Percentiles rank a stretch among this genome's conserved stretches.
These are phyloP conservation scores for Rhinophrynus dorsalis DNA, from an alignment of 2,797 vertebrate species.

Conservation along the genomic window DNA sequence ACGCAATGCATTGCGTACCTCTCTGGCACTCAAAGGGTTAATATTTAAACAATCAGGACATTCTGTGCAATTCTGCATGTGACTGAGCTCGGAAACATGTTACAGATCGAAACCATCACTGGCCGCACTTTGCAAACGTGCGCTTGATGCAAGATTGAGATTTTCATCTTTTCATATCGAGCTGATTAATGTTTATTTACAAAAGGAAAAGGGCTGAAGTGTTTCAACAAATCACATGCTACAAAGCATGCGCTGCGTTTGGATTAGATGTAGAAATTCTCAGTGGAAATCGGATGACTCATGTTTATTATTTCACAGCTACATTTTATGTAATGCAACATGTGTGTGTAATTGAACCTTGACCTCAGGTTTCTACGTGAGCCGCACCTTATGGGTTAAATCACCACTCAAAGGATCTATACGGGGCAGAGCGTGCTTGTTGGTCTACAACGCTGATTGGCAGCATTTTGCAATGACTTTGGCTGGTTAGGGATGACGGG, in stretches of 20 bases:
- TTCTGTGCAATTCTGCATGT: not conserved
- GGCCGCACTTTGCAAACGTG: not conserved
- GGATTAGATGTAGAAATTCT: conserved; percentile 37
- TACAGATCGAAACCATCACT: conserved; percentile 13
- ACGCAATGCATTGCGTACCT: no score
- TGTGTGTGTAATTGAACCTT: conserved; percentile 43
- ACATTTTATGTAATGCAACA: conserved; percentile 39
- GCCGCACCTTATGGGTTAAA: conserved; percentile 36
- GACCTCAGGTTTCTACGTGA: conserved; percentile 30
- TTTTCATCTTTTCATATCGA: conserved; percentile 34
- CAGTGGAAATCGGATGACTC: conserved; percentile 44
- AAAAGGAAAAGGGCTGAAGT: conserved; percentile 37
- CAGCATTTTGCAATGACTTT: no score
- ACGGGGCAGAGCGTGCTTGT: no score
- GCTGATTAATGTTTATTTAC: conserved; percentile 50
- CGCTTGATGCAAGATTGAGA: conserved; percentile 13
- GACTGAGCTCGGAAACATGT: not conserved
- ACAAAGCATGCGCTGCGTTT: conserved; percentile 33
- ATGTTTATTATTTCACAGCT: conserved; percentile 40
- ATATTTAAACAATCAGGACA: not conserved
- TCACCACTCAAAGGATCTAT: conserved; percentile 13
- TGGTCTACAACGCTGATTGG: no score
- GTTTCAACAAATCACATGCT: conserved; percentile 45
- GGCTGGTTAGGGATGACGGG: no score
- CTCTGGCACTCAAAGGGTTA: no score